phyloP scores from a whole-genome alignment of 92 coral and sea anemone species.

The Blastomussa wellsi region DNA sequence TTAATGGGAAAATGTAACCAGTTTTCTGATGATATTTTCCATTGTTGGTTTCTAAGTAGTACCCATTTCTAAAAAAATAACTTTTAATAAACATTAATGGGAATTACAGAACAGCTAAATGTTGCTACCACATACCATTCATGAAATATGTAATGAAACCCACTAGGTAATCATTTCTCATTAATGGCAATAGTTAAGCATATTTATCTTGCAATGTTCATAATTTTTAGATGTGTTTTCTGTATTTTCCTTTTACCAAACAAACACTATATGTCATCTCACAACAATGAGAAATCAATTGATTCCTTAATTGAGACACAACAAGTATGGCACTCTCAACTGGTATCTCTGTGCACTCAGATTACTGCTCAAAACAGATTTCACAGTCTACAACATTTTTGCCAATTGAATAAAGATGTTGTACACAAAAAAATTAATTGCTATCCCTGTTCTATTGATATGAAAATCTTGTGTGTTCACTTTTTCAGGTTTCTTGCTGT shows the following conservation, averaged over 20 bases:
- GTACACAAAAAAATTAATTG: neutral
- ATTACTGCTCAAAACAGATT: neutral
- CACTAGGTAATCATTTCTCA: neutral
- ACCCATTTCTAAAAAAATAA: neutral
- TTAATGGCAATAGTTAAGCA: constrained; percentile 8
- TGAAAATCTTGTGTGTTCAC: constrained; percentile 6
- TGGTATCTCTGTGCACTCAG: neutral
- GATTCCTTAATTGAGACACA: neutral
- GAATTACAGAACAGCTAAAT: constrained; percentile 11
- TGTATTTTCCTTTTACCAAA: neutral
- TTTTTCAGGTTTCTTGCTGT: neutral
- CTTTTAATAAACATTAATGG: constrained; percentile 15
- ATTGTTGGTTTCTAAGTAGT: constrained; percentile 10
- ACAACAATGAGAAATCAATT: constrained; percentile 2
- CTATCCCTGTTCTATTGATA: neutral
- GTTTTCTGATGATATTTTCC: constrained; percentile 2
- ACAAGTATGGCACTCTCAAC: neutral
- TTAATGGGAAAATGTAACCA: constrained; percentile 12
- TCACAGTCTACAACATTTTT: constrained; percentile 11
- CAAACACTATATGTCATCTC: neutral
- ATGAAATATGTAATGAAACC: neutral
- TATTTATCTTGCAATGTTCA: neutral
- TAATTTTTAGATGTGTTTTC: neutral
- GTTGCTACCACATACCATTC: constrained; percentile 4
- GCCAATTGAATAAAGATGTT: neutral